Evolutionary conservation across 2,888 invertebrate genomes (phyloP), one percentile per base, ranked within the genome.

Genomic region (Troides helena): DNA sequence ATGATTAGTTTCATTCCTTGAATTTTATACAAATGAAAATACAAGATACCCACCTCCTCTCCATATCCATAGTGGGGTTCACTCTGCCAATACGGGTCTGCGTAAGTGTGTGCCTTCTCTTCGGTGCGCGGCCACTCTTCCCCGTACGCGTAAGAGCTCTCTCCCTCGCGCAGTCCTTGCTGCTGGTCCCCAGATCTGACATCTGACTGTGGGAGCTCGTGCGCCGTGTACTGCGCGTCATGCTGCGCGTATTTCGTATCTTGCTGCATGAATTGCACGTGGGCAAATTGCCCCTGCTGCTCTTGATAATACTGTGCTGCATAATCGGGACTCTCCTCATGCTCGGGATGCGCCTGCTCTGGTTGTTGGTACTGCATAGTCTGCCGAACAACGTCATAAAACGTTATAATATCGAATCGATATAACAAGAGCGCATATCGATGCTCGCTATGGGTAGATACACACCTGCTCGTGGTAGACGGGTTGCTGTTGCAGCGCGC

Each of bases 1-100:
- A 30, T 30, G 30, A 30, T 30, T 30, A 30, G 30, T 30, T 30
- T 30, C 7, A 10, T 10, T 39, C 10, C 10, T 10, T 39, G 10
- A 10, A 7, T 10, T 39, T 10, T 36, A 46, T 43, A 14, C 61
- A 59, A 17, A 17, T 12, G 17, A 23, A 8, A n/a, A 25, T 36
- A 17, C 25, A 25, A 18, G 30, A 1, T 12, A 75, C 85, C 75
- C 69, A 90, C 89, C 84, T 89, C 87, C 84, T 89, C 87, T 8
- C 73, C 78, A 21, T 86, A 86, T 1, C 72, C 74, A 73, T 88
- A 85, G 53, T 74, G 74, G 0, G 69, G 23, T 67, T 85, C 85
- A 6, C 65, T 72, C 64, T 79, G 83, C 89, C 88, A 89, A 81
- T 86, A 85, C 62, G 80, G 78, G 70, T 85, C 85, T 5, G 77